A percentile compares a stretch with the other conserved stretches of the same genome.
Evolutionary conservation across 2,888 invertebrate species (phyloP).

Genomic region (Altica lythri): DNA sequence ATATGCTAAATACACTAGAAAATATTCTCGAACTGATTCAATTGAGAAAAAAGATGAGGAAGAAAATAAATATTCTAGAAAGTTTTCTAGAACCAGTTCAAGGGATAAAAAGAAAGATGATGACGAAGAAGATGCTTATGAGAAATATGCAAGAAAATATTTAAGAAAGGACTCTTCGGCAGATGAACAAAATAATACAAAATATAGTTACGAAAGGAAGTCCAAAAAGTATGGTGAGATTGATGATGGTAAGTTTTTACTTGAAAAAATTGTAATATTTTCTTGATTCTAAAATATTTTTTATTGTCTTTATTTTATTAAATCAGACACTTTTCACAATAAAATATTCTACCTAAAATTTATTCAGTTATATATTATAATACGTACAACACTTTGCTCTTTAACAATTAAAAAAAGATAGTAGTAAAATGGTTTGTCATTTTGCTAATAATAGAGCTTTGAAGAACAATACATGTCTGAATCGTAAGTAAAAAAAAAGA

Average conservation of each 20-base stretch:
- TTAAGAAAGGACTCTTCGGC: constrained; percentile 40
- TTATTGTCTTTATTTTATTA: neutral
- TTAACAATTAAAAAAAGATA: too few relatives aligned
- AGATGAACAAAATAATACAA: constrained; percentile 26
- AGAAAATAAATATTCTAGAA: constrained; percentile 39
- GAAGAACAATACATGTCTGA: too few relatives aligned
- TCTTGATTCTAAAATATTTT: neutral
- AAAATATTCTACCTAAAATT: too few relatives aligned
- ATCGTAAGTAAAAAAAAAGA: too few relatives aligned
- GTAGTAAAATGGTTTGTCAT: too few relatives aligned
- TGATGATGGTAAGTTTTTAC: constrained; percentile 30
- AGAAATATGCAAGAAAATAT: constrained; percentile 45
- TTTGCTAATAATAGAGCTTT: too few relatives aligned
- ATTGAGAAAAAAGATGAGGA: constrained; percentile 41
- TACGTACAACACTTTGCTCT: too few relatives aligned
- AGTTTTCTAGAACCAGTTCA: constrained; percentile 40
- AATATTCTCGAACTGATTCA: constrained; percentile 46
- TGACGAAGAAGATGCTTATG: constrained; percentile 45
- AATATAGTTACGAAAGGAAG: constrained; percentile 38
- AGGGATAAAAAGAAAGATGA: constrained; percentile 37
- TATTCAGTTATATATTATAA: too few relatives aligned
- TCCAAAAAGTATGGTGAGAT: constrained; percentile 40
- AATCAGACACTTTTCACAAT: neutral
- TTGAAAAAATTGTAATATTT: neutral
- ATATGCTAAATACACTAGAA: constrained; percentile 47